Evolutionary conservation across 2,888 invertebrate genomes (phyloP), one percentile per base, ranked within the genome.

Genomic region (Brenthis ino): DNA sequence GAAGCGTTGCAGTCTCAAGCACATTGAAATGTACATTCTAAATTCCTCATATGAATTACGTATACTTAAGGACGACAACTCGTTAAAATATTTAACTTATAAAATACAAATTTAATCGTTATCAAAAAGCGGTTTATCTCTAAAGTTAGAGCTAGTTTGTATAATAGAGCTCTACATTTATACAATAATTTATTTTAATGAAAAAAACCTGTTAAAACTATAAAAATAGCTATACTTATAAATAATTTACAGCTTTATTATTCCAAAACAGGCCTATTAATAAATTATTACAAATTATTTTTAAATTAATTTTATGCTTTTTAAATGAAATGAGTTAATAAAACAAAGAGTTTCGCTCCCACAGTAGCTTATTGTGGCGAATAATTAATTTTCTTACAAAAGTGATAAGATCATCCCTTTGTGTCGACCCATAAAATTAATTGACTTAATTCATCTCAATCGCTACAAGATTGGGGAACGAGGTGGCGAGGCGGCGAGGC

Each of bases 371-470:
- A 70, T 75, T 72, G 77, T 68, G 56, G 73, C 69, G 79, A 82
- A 79, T 82, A 82, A 85, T 80, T 84, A 84, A 86, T 86, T 82
- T 85, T 87, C 86, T 86, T 83, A 85, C 85, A 82, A 80, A 43
- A 72, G 71, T 81, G 85, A 86, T 85, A 87, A 83, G 65, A 74
- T 77, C 74, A 71, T 73, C 80, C 79, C 83, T 80, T 83, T 85
- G 84, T 85, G 79, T 83, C 76, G 79, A 76, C 82, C 79, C 65
- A 85, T 88, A 84, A 86, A 86, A 86, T 76, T 89, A 88, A 90
- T 89, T 86, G 85, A 77, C 75, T 84, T 84, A 86, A 89, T 90
- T 85, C 81, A 77, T 90, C 85, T 87, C 85, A 85, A 87, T 86
- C 84, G 82, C 47, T 69, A 57, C 51, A 65, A 61, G 71, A 71